A percentile compares a stretch with the other conserved stretches of the same genome.
Evolutionary conservation across 2,113 vertebrate genomes (phyloP).

Genomic region (Pseudopodoces humilis): DNA sequence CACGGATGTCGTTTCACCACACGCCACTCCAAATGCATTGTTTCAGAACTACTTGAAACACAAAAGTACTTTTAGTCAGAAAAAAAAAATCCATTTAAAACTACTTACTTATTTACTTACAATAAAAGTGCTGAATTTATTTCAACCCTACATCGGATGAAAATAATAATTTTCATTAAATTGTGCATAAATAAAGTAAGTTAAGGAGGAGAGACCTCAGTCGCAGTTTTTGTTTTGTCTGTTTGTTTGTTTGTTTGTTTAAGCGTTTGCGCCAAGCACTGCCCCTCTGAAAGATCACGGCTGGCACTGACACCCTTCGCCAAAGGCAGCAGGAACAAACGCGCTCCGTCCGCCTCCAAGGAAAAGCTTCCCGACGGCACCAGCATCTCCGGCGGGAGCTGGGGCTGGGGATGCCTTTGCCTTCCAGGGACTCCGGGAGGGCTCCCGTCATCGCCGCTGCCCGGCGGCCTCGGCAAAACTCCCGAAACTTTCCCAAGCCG

Average conservation of each 20-base stretch:
- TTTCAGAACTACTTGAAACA: neutral
- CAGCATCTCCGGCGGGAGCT: fast-evolving
- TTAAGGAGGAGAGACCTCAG: neutral
- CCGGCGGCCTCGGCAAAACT: neutral
- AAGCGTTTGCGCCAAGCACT: neutral
- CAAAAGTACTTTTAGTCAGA: neutral
- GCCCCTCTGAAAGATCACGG: neutral
- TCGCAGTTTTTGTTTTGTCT: neutral
- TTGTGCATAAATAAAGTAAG: neutral
- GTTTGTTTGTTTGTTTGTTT: too few relatives aligned
- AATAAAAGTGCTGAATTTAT: neutral
- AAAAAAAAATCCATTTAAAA: neutral
- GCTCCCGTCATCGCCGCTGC: neutral
- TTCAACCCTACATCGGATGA: neutral
- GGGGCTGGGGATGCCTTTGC: neutral
- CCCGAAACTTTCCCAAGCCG: neutral
- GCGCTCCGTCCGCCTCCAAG: fast-evolving
- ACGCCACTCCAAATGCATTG: neutral
- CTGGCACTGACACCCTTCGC: fast-evolving
- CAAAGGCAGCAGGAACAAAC: fast-evolving
- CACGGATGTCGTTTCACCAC: neutral
- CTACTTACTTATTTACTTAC: neutral
- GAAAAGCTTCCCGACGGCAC: fast-evolving
- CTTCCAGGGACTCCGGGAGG: fast-evolving
- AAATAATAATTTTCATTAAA: neutral